phyloP scores from a whole-genome alignment of 2,113 vertebrate genomes.

The Gnathonemus echidnorhynchus region DNA sequence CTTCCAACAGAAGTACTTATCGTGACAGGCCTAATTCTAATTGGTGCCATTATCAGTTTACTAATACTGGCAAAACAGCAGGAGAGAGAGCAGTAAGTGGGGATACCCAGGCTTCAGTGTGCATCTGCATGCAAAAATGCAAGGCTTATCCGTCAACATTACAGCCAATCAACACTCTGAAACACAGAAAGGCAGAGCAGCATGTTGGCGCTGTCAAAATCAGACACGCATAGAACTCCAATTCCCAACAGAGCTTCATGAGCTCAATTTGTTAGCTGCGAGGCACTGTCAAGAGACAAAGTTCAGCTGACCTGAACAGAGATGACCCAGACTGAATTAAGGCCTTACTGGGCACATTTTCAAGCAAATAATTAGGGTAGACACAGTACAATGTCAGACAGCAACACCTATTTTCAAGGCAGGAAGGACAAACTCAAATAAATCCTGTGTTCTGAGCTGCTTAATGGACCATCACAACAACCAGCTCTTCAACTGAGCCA shows the following conservation, averaged over 20 bases:
- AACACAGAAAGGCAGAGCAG: neutral
- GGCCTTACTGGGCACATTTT: neutral
- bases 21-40: neutral
- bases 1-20: too few species aligned
- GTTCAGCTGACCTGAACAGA: neutral
- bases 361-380: neutral
- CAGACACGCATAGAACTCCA: neutral
- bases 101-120: neutral
- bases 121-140: neutral
- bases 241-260: neutral
- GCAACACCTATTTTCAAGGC: neutral
- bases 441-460: neutral
- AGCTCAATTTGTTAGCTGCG: neutral
- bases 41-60: neutral
- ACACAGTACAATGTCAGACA: neutral
- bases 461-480: neutral
- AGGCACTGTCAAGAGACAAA: neutral
- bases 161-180: neutral
- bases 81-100: neutral
- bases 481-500: neutral
- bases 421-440: neutral
- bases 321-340: neutral
- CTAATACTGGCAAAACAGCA: neutral
- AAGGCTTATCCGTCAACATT: neutral
- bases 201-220: neutral